These are phyloP conservation scores for Unio pictorum DNA, from an alignment of 2,888 invertebrate genomes.

Conservation along the genomic window DNA sequence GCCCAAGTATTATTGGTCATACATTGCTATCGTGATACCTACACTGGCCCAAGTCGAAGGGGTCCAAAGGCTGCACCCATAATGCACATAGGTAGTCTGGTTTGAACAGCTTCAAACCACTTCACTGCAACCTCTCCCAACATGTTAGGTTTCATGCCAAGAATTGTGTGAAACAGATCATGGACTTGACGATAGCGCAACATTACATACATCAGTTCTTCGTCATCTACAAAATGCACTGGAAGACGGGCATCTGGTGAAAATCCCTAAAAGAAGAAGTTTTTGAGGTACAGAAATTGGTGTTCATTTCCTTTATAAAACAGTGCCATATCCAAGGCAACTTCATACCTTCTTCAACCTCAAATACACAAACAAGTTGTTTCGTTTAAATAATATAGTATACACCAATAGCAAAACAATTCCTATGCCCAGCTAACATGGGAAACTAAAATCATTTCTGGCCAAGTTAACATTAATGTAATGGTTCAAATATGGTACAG, in stretches of 20 bases:
- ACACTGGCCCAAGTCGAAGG: slow-evolving; percentile 86
- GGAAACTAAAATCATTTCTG: too few species aligned
- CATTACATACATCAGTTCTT: slow-evolving; percentile 94
- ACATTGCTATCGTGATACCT: slow-evolving; percentile 50
- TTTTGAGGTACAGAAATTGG: neutral
- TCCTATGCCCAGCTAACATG: too few species aligned
- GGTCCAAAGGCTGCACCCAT: slow-evolving; percentile 95
- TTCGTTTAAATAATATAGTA: too few species aligned
- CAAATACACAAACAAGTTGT: too few species aligned
- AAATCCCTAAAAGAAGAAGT: slow-evolving; percentile 78
- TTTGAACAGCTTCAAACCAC: slow-evolving; percentile 98
- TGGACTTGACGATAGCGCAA: slow-evolving; percentile 97
- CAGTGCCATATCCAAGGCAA: neutral
- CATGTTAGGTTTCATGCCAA: slow-evolving; percentile 84
- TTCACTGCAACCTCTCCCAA: slow-evolving; percentile 90
- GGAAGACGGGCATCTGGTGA: slow-evolving; percentile 92
- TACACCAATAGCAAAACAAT: too few species aligned
- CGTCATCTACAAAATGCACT: slow-evolving; percentile 92
- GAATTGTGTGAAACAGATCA: slow-evolving; percentile 89
- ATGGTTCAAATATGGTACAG: too few species aligned
- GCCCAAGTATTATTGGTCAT: too few species aligned
- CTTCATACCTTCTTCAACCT: too few species aligned
- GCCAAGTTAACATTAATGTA: too few species aligned
- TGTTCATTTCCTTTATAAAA: neutral
- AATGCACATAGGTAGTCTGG: slow-evolving; percentile 95